Evolutionary conservation across 2,113 vertebrate species (phyloP), one percentile per base, ranked within the genome.

Genomic region (Phaetusa simplex): DNA sequence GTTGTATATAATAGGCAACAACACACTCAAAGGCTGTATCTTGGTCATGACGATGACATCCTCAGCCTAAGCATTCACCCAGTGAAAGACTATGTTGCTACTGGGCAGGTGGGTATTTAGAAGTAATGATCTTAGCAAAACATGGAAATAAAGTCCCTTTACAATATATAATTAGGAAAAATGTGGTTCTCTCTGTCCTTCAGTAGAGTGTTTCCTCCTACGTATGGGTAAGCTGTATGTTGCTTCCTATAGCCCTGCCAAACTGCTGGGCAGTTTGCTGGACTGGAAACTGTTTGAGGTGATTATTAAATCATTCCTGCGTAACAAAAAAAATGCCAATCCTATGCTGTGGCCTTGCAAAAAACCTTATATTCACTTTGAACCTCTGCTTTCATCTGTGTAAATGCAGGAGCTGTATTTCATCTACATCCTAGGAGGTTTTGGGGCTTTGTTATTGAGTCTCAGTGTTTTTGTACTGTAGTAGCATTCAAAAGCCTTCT

Each of bases 21-120:
- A 30, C 99, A 99, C 96, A 97, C 98, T 4, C 99, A 99, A 97
- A 98, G 99, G 61, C 98, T 99, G 42, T 99, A 99, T 97, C 98
- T 99, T 40, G 99, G 99, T 3, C 99, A 99, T 0, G 99, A 99
- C 12, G 99, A 99, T 8, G 99, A 99, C 96, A 99, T 99, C 95
- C 99, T 99, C 86, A 98, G 99, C 97, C 98, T 99, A 53, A 97
- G 98, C 38, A 98, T 99, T 82, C 99, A 99, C 65, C 99, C 99
- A 2, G 96, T 99, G 84, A 99, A 99, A 97, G 99, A 99, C 97
- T 99, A 98, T 2, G 99, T 98, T 73, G 99, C 99, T 79, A 99
- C 99, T 0, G 99, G 99, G 16, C 99, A 99, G 99, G 99, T 99
- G 87, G 27, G 82, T 47, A 30, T 58, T 56, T 90, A 76, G 11